Conservation (phyloP, 2,888 invertebrate genomes). For the Baronia brevicornis region DNA sequence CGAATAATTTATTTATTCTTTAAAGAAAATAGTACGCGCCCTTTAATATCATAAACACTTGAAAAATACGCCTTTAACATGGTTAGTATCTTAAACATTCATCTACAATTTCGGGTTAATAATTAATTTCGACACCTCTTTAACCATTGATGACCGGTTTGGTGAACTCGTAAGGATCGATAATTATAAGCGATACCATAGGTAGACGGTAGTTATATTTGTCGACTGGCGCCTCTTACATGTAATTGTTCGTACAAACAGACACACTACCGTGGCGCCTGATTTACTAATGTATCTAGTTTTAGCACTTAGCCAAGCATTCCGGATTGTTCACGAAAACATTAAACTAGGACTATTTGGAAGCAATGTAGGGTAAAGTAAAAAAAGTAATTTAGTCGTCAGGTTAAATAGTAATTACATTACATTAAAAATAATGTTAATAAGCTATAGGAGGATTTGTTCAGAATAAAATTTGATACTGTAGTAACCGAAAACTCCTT, state of each 20-base stretch:
- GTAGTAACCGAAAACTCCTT: too few relatives aligned
- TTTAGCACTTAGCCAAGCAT: constrained; percentile 53
- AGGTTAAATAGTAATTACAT: too few relatives aligned
- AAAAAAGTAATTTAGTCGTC: too few relatives aligned
- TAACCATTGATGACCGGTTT: constrained; percentile 12
- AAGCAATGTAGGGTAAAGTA: too few relatives aligned
- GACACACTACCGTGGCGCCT: constrained; percentile 41
- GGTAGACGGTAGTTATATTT: constrained; percentile 47
- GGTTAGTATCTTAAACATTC: constrained; percentile 11
- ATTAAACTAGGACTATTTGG: constrained; percentile 7
- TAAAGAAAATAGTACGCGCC: too few relatives aligned
- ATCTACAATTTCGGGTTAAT: constrained; percentile 12
- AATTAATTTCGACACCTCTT: constrained; percentile 14
- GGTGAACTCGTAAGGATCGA: constrained; percentile 23
- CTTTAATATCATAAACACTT: constrained; percentile 12
- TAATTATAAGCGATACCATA: constrained; percentile 27
- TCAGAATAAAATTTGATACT: too few relatives aligned
- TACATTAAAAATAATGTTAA: too few relatives aligned
- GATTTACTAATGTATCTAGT: constrained; percentile 68
- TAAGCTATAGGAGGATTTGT: too few relatives aligned
- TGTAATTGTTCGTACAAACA: constrained; percentile 68
- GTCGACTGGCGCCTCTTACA: constrained; percentile 62
- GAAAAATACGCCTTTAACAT: constrained; percentile 4
- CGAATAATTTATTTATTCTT: too few relatives aligned
- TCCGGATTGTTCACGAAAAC: constrained; percentile 27